Conservation (phyloP, 2,113 vertebrate species). For the Hippolais icterina region DNA sequence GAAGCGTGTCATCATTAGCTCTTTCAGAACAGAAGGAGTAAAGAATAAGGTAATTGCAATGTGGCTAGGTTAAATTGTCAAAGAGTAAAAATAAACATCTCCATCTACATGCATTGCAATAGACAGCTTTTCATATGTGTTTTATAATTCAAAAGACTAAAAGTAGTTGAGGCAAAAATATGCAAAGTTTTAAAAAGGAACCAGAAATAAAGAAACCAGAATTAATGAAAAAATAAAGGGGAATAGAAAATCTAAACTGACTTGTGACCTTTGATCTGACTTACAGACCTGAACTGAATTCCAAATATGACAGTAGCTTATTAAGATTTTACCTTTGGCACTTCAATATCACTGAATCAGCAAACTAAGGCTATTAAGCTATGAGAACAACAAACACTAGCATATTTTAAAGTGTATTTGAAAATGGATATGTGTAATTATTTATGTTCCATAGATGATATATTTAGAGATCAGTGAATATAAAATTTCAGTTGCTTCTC, state of each 20-base stretch:
- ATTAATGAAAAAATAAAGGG: neutral
- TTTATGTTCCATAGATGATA: neutral
- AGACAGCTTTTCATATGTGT: neutral
- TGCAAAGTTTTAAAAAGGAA: neutral
- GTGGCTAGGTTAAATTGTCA: neutral
- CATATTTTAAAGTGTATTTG: neutral
- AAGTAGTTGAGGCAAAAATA: neutral
- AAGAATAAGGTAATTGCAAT: neutral
- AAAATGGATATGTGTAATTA: neutral
- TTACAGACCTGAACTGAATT: neutral
- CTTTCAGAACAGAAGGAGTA: neutral
- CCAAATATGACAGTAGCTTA: neutral
- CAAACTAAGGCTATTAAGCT: neutral
- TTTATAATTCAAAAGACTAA: neutral
- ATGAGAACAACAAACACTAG: neutral
- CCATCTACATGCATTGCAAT: neutral
- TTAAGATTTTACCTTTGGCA: neutral
- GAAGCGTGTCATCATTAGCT: neutral
- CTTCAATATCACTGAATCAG: neutral
- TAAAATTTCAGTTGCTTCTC: neutral
- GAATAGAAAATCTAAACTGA: neutral
- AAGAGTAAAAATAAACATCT: neutral
- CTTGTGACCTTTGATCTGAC: neutral
- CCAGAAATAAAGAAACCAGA: neutral
- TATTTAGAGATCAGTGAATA: neutral